Conservation (phyloP, 2,888 invertebrate species). For the Syrphus vitripennis region DNA sequence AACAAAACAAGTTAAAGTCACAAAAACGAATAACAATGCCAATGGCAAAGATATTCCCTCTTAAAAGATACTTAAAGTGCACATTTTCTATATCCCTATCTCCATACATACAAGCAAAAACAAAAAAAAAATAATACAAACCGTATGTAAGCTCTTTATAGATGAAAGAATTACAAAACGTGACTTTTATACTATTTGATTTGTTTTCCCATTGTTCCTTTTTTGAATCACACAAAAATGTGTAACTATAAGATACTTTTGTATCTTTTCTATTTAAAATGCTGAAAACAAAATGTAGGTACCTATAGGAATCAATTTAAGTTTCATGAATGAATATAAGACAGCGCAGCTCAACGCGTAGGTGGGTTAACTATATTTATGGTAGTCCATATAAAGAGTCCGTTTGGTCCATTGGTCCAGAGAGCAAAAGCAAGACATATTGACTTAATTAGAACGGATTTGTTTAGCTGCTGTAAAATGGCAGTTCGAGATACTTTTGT, state of each 20-base stretch:
- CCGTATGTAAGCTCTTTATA: background rate
- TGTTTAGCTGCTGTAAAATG: conserved; percentile 45
- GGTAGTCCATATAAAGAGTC: conserved; percentile 18
- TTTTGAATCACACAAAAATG: background rate
- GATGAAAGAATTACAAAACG: conserved; percentile 37
- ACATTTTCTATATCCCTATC: conserved; percentile 25
- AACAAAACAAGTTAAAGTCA: background rate
- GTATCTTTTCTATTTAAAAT: conserved; percentile 13
- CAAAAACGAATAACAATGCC: conserved; percentile 32
- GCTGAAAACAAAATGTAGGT: background rate
- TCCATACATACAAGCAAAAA: no score
- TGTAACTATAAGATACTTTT: conserved; percentile 8
- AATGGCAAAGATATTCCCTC: conserved; percentile 44
- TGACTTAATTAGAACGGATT: conserved; percentile 63
- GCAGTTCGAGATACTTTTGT: conserved; percentile 22
- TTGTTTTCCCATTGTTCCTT: conserved; percentile 65
- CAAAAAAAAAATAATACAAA: no score
- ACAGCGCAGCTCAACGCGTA: conserved; percentile 30
- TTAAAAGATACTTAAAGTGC: conserved; percentile 15
- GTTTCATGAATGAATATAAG: conserved; percentile 62
- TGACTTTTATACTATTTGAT: conserved; percentile 62
- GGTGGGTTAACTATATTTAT: conserved; percentile 40
- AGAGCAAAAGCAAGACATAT: conserved; percentile 9
- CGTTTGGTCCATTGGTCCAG: background rate
- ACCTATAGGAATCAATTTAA: conserved; percentile 13